Conservation (phyloP, 2,888 invertebrate species). For the Marronus borbonicus region DNA sequence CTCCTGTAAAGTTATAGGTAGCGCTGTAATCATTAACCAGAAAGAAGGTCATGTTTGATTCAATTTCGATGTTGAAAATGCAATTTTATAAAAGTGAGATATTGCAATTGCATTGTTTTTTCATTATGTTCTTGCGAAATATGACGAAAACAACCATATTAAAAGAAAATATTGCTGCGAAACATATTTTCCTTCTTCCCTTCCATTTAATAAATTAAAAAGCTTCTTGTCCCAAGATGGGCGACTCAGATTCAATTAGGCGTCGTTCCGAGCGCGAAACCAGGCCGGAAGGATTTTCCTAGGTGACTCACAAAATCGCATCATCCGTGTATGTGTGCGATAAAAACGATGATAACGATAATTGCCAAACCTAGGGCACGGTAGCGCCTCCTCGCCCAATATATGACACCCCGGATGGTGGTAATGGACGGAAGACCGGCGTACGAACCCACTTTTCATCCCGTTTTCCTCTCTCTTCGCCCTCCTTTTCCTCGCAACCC, state of each 20-base stretch:
- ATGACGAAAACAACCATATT: too few relatives aligned
- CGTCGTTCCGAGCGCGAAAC: constrained; percentile 8
- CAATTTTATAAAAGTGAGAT: too few relatives aligned
- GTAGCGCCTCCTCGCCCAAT: constrained; percentile 10
- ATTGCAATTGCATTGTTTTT: too few relatives aligned
- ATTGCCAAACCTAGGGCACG: constrained; percentile 29
- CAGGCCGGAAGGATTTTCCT: constrained; percentile 25
- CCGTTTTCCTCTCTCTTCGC: neutral
- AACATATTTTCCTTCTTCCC: constrained; percentile 6
- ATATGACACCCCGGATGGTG: constrained; percentile 16
- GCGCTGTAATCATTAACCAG: too few relatives aligned
- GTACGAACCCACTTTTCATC: neutral
- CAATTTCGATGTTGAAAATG: too few relatives aligned
- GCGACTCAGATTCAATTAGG: constrained; percentile 32
- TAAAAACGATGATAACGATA: constrained; percentile 43
- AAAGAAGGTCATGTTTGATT: too few relatives aligned
- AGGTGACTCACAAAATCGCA: constrained; percentile 40
- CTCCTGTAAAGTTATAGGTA: too few relatives aligned
- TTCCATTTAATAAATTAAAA: constrained; percentile 46
- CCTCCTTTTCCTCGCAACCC: neutral
- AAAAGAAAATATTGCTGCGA: neutral
- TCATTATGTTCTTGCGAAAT: too few relatives aligned
- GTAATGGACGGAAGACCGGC: constrained; percentile 18
- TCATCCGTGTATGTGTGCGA: constrained; percentile 39
- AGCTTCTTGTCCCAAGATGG: neutral